Base-by-base conservation (phyloP, 2,888 invertebrate species). In the Eristalinus aeneus region DNA sequence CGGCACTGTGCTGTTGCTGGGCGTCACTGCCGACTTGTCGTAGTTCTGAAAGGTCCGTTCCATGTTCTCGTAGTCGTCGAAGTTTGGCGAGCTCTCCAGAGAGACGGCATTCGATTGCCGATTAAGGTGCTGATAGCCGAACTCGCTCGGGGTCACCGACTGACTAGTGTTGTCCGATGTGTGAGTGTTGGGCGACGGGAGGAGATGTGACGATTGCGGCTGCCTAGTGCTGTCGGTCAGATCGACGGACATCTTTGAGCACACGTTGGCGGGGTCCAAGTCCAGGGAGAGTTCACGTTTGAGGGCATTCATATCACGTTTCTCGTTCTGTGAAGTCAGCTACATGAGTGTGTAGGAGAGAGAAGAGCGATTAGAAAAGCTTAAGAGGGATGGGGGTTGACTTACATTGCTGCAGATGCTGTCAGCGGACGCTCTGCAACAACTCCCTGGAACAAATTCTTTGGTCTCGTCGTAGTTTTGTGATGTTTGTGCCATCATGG, bases 81-180 rank as follows among this genome's bases (percentile, higher is more conserved):
- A 91, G 54, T 90, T 91, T 16, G 93, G 92, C 20, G 93, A 93
- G 67, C 90, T 91, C 20, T 92, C 93, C 54, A 92, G 87, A 10
- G 92, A 92, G 58, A 92, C 92, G 88, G 90, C 90, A 84, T 92
- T 92, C n/a, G 91, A 90, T 71, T 92, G 92, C 0, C 92, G 90
- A 84, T 93, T 93, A 63, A 93, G 88, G 80, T 93, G 91, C 81
- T 93, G 92, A 89, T 93, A 93, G 68, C 93, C 92, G 88, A 90
- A 93, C 87, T 93, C 93, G 85, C 93, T 93, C 60, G 93, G 93
- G 16, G 93, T 93, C 56, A 93, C 91, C 84, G 93, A 93, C 88
- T 93, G 93, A 91, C 93, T 93, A 90, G 93, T 93, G 88, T 92
- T 92, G 88, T 93, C 93, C 27, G 89, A 89, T 16, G 89, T 89